These are phyloP conservation scores for Conistra vaccinii DNA, from an alignment of 2,888 invertebrate genomes.

Conservation along the genomic window DNA sequence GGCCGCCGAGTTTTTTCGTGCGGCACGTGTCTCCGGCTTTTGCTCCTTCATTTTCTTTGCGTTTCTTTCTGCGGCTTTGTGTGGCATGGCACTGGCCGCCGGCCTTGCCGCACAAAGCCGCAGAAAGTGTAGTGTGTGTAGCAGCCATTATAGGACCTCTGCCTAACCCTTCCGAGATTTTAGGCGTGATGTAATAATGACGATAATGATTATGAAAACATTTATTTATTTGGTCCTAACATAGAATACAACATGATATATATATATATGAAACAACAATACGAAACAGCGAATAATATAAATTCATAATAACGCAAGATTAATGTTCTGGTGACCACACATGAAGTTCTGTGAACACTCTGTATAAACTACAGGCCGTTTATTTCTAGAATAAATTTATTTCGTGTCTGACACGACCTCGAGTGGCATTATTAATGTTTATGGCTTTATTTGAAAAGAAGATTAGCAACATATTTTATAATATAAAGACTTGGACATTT, in stretches of 20 bases:
- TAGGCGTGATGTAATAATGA: too few species aligned
- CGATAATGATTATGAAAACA: neutral
- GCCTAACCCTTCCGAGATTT: too few species aligned
- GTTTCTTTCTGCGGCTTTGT: too few species aligned
- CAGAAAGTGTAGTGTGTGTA: too few species aligned
- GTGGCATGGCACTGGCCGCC: too few species aligned
- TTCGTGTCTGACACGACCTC: conserved; percentile 31
- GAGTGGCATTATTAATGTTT: conserved; percentile 28
- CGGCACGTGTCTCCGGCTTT: too few species aligned
- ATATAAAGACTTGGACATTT: neutral
- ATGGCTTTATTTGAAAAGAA: conserved; percentile 5
- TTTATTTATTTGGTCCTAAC: neutral
- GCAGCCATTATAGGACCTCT: too few species aligned
- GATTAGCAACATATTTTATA: neutral
- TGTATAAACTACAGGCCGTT: conserved; percentile 33
- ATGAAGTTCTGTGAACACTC: conserved; percentile 36
- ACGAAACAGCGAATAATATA: conserved; percentile 36
- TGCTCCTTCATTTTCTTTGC: too few species aligned
- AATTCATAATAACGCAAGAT: conserved; percentile 43
- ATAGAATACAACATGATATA: neutral
- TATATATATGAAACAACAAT: conserved; percentile 10
- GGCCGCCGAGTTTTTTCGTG: too few species aligned
- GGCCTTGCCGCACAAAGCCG: too few species aligned
- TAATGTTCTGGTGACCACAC: conserved; percentile 45
- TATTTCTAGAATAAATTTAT: conserved; percentile 51